Percentiles rank a stretch among this genome's conserved stretches.
These are phyloP conservation scores for Cetonia aurata DNA, from an alignment of 2,888 invertebrate genomes.

Conservation along the genomic window DNA sequence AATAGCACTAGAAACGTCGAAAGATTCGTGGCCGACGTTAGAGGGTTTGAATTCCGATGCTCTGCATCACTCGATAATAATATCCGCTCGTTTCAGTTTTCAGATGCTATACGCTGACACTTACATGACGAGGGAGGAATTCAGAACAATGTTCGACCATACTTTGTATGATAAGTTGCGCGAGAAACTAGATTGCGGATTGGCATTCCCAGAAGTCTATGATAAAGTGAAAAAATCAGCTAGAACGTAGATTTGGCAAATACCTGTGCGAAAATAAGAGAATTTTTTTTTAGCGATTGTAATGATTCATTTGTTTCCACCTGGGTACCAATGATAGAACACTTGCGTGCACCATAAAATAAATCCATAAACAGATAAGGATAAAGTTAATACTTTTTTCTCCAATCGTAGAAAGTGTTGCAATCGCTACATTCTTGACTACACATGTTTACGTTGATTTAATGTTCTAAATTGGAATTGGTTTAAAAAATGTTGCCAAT, in stretches of 20 bases:
- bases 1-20: constrained; percentile 78
- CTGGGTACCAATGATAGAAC: too few relatives aligned
- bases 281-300: too few relatives aligned
- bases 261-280: background rate
- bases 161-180: constrained; percentile 78
- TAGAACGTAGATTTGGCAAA: constrained; percentile 15
- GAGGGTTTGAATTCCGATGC: constrained; percentile 67
- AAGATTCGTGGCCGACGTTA: constrained; percentile 75
- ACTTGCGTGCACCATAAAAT: too few relatives aligned
- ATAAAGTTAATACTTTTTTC: too few relatives aligned
- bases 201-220: constrained; percentile 81
- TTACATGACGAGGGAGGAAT: constrained; percentile 80
- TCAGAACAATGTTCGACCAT: constrained; percentile 85
- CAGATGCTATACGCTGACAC: constrained; percentile 91
- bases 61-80: constrained; percentile 25
- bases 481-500: too few relatives aligned
- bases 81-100: constrained; percentile 68
- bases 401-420: too few relatives aligned
- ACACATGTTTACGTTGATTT: too few relatives aligned
- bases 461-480: too few relatives aligned
- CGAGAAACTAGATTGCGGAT: constrained; percentile 71
- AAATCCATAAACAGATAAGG: too few relatives aligned
- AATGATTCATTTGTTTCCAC: too few relatives aligned
- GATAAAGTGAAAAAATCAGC: constrained; percentile 45
- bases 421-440: too few relatives aligned